Evolutionary conservation across 2,113 vertebrate species (phyloP).

Genomic region (Corapipo altera): DNA sequence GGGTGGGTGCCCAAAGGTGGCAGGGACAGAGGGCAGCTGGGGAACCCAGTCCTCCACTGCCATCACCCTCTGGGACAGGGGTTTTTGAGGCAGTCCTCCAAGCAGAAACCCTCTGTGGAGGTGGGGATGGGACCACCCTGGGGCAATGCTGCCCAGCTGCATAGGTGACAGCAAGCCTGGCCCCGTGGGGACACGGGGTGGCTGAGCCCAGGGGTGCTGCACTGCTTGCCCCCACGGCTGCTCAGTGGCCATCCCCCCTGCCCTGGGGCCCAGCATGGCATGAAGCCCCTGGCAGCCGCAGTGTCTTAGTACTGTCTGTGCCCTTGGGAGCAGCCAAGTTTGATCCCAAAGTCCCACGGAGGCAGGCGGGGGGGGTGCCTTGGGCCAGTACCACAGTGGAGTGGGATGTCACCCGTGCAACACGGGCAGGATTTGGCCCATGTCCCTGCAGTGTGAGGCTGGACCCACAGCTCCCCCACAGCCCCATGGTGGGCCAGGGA

Average conservation of each 20-base stretch:
- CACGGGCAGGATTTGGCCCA: background rate
- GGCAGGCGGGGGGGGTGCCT: no score
- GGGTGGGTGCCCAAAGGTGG: background rate
- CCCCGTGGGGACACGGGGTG: background rate
- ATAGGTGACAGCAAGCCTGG: rapidly evolving
- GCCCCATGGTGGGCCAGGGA: background rate
- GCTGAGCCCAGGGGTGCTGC: background rate
- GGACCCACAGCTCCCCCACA: rapidly evolving
- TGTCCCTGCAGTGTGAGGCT: rapidly evolving
- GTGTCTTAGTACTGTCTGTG: rapidly evolving
- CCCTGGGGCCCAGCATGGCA: background rate
- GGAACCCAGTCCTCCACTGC: background rate
- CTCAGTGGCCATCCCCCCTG: background rate
- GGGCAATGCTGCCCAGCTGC: background rate
- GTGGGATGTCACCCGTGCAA: rapidly evolving
- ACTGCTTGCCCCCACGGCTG: background rate
- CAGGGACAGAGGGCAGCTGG: background rate
- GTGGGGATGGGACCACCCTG: background rate
- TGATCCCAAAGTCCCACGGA: background rate
- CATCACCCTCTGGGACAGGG: background rate
- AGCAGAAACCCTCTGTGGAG: background rate
- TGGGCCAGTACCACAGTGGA: rapidly evolving
- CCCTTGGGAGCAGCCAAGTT: background rate
- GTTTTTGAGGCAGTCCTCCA: background rate
- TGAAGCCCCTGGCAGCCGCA: background rate